These are phyloP conservation scores for Onthophagus sagittarius DNA, from an alignment of 2,888 invertebrate genomes.

Conservation along the genomic window DNA sequence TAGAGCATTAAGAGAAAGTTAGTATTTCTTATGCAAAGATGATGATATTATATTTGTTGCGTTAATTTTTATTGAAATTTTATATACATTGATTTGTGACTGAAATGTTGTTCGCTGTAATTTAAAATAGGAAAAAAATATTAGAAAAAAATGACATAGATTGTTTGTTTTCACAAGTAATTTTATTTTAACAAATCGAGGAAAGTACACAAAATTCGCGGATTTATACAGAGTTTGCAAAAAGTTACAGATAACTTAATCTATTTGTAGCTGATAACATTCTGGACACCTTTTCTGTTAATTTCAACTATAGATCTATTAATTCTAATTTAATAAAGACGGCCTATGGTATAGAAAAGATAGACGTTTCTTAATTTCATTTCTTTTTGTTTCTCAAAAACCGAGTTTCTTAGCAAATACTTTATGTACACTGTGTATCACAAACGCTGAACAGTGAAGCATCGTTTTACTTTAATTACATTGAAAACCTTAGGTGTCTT, in stretches of 20 bases:
- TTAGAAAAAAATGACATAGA: background rate
- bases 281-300: background rate
- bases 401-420: background rate
- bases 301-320: background rate
- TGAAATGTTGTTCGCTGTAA: background rate
- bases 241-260: conserved; percentile 1
- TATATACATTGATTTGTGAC: background rate
- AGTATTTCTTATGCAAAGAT: background rate
- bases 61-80: background rate
- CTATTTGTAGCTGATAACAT: background rate
- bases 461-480: background rate
- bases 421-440: conserved; percentile 5
- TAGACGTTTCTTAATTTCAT: conserved; percentile 6
- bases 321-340: conserved; percentile 3
- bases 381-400: background rate
- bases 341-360: conserved; percentile 4
- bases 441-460: conserved; percentile 3
- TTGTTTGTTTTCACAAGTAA: background rate
- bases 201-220: conserved; percentile 10
- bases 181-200: conserved; percentile 12
- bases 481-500: background rate
- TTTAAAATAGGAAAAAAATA: background rate
- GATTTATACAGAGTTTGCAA: conserved; percentile 10
- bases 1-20: background rate
- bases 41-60: background rate